Evolutionary conservation across 2,113 vertebrate genomes (phyloP).

Genomic region (Acrocephalus arundinaceus): DNA sequence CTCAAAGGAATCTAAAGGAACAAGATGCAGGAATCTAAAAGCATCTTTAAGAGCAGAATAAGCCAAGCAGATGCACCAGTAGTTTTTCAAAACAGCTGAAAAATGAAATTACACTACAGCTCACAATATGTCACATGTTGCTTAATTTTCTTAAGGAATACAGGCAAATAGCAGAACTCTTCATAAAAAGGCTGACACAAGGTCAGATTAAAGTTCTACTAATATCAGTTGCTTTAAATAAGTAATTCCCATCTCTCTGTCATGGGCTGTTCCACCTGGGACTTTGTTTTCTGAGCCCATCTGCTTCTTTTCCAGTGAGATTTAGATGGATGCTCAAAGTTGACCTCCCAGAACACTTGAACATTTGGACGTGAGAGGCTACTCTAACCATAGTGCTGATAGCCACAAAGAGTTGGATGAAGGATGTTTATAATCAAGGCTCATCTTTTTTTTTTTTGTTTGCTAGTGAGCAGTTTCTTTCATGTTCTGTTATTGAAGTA

Average conservation of each 20-base stretch:
- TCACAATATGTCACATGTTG: not conserved
- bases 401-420: not conserved
- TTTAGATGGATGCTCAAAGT: not conserved
- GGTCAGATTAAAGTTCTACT: not conserved
- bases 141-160: slow-evolving; percentile 3
- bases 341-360: not conserved
- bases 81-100: not conserved
- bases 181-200: not conserved
- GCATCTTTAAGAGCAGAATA: not conserved
- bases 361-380: not conserved
- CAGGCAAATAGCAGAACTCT: not conserved
- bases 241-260: not conserved
- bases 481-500: slow-evolving; percentile 42
- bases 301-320: not conserved
- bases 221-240: not conserved
- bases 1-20: not conserved
- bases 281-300: not conserved
- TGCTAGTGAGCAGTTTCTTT: slow-evolving; percentile 41
- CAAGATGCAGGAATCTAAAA: not conserved
- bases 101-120: slow-evolving; percentile 1
- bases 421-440: slow-evolving; percentile 20
- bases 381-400: not conserved
- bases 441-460: slow-evolving; percentile 16
- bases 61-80: not conserved
- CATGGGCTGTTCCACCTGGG: not conserved